Evolutionary conservation across 2,888 invertebrate species (phyloP).

Genomic region (Limenitis camilla): DNA sequence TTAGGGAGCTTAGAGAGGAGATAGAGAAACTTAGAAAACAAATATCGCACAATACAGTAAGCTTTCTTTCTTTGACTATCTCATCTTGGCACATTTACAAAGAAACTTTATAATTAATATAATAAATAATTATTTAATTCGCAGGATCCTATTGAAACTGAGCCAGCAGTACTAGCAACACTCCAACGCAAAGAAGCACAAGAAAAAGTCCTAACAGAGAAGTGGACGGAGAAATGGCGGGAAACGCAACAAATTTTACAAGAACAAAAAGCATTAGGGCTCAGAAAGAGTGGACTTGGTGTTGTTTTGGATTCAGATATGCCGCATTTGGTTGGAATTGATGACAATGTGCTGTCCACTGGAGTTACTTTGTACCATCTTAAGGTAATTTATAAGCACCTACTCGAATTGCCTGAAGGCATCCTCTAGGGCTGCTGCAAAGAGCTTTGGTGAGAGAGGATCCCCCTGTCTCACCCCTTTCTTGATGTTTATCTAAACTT

Average conservation of each 20-base stretch:
- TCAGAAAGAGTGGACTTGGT: conserved; percentile 90
- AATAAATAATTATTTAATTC: not conserved
- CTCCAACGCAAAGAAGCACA: conserved; percentile 93
- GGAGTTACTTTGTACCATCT: conserved; percentile 93
- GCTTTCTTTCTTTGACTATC: not conserved
- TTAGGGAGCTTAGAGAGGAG: conserved; percentile 88
- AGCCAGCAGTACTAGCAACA: conserved; percentile 83
- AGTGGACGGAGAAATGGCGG: conserved; percentile 95
- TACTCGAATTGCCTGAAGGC: not conserved
- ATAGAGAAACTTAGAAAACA: conserved; percentile 86
- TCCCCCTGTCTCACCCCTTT: too few relatives aligned
- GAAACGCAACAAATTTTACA: conserved; percentile 91
- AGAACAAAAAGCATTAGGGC: conserved; percentile 89
- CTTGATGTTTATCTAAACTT: too few relatives aligned
- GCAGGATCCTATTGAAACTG: conserved; percentile 70
- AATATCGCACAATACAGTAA: conserved; percentile 80
- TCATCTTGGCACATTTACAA: not conserved
- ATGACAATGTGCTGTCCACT: conserved; percentile 91
- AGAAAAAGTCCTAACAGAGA: conserved; percentile 90
- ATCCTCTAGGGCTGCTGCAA: too few relatives aligned
- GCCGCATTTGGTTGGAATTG: conserved; percentile 94
- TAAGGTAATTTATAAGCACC: conserved; percentile 68
- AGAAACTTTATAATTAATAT: not conserved
- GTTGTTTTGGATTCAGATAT: conserved; percentile 92
- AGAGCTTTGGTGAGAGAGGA: too few relatives aligned